Evolutionary conservation across 1,140 invertebrate genomes (phyloP).

Genomic region (Drosophila mauritiana): DNA sequence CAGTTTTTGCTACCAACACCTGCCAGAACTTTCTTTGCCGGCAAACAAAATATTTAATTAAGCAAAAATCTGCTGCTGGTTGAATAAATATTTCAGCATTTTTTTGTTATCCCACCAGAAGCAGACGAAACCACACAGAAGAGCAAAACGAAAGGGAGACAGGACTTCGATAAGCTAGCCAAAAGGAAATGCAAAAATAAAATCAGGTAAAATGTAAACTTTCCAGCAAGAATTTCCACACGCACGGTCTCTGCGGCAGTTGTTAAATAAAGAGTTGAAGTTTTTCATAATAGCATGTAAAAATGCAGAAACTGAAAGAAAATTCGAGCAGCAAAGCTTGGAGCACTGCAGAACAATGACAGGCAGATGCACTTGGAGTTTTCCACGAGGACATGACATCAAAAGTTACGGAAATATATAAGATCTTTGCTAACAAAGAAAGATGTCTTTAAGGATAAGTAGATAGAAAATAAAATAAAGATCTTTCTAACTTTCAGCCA

Average conservation of each 20-base stretch:
- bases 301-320: conserved; percentile 26
- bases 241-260: conserved; percentile 20
- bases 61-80: conserved; percentile 70
- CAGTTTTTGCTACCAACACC: conserved; percentile 18
- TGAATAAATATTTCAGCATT: conserved; percentile 57
- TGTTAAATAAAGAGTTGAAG: conserved; percentile 10
- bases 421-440: no score
- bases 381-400: neutral
- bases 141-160: conserved; percentile 17
- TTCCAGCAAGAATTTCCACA: conserved; percentile 57
- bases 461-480: neutral
- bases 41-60: conserved; percentile 77
- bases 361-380: neutral
- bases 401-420: no score
- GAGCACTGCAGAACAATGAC: conserved; percentile 15
- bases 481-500: neutral
- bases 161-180: conserved; percentile 55
- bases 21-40: conserved; percentile 35
- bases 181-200: conserved; percentile 27
- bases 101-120: conserved; percentile 35
- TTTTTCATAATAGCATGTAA: conserved; percentile 39
- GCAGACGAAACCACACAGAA: conserved; percentile 39
- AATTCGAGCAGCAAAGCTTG: conserved; percentile 21
- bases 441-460: neutral
- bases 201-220: conserved; percentile 60